Evolutionary conservation across 2,113 vertebrate species (phyloP), one percentile per base, ranked within the genome.

Genomic region (Callocephalon fimbriatum): DNA sequence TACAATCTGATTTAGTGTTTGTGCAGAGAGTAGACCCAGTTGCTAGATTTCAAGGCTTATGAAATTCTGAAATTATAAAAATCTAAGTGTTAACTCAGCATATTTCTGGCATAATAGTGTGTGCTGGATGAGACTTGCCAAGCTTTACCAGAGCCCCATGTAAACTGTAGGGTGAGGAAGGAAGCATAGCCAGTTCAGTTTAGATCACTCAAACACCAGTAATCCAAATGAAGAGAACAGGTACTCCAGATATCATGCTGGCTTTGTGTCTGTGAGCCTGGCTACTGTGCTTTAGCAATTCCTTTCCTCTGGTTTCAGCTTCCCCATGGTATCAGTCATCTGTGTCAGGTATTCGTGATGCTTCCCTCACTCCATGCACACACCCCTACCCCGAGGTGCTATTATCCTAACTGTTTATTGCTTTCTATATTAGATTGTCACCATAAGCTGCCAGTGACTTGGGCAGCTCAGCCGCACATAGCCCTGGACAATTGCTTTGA

Each of bases 401-500:
- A 9, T 54, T 71, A 62, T 84, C 51, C 79, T 90, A 90, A 62
- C 40, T 50, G 47, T 84, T 84, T n/a, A 22, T 79, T 86, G 45
- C 67, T 78, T 78, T 89, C 84, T 53, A 4, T 35, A 22, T 91
- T 61, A 86, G 80, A 74, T 81, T 91, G 83, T 96, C 65, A 80
- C 73, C n/a, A 37, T 47, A 78, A 93, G 26, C 51, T 2, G 4
- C 79, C 73, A 63, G 17, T 67, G 86, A 61, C 47, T 94, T 77
- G 1, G 1, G 35, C 74, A 40, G 56, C 66, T 90, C 29, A 80
- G 51, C 61, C 56, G 3, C 35, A 27, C 21, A 10, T 78, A 67
- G 86, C 76, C 65, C 61, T 72, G 29, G 38, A 73, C 93, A 96
- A 89, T 94, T 91, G 61, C 86, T 96, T 95, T 96, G 94, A 78